Base-by-base conservation (phyloP, 2,888 invertebrate species). In the Drosophila ezoana region DNA sequence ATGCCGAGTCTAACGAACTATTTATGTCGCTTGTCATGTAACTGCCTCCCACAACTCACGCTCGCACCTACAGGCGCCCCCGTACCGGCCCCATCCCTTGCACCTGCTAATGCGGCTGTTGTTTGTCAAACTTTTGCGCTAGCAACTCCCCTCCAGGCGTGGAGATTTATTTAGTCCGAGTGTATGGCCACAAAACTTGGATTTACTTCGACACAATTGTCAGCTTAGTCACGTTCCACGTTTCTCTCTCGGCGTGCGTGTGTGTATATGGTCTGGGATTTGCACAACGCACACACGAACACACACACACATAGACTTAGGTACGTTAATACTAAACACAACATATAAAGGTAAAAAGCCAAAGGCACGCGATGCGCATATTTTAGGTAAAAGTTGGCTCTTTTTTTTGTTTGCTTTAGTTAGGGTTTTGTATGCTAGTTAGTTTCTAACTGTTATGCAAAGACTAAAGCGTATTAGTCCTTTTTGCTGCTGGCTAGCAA, bases 181-280 rank as follows among this genome's bases (percentile, higher is more conserved):
- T 76, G 47, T 69, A 72, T 61, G 73, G 69, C 69, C 79, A 87
- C 70, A 84, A 81, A 87, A 87, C 87, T 79, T 87, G 85, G 83
- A 83, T 83, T 83, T 83, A 83, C 85, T 83, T 84, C 87, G 81
- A 85, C 86, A 87, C 79, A 88, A 86, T 86, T 86, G 88, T 86
- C 83, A 86, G 84, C 86, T 86, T 88, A 88, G 85, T 88, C 85
- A 86, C 88, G 88, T 88, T 83, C 70, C 72, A 68, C 77, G 81
- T 71, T 75, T 69, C 75, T 59, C 75, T 75, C 64, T 20, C 28
- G 45, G 52, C 33, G 64, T 47, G 58, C 20, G 43, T 54, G 43
- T 59, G 60, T 45, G 41, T 68, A 20, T 43, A 43, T 53, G 41
- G 28, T 53, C 47, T 73, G 51, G 69, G 76, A 79, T 66, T 71